These are phyloP conservation scores for Phalloptychus januarius DNA, from an alignment of 2,797 vertebrate species.

Conservation along the genomic window DNA sequence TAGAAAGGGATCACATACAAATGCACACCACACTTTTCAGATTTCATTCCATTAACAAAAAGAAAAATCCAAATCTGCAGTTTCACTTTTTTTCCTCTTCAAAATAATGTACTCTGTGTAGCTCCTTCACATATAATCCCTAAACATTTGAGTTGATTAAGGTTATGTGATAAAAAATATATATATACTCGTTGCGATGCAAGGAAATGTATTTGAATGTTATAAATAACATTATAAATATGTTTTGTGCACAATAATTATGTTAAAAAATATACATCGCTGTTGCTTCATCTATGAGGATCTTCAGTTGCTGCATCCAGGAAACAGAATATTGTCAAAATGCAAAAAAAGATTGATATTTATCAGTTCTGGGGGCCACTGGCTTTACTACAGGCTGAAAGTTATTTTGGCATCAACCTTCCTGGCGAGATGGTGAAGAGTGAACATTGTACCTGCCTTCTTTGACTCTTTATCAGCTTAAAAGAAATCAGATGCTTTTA, in stretches of 20 bases:
- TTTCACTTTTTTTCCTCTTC: background rate
- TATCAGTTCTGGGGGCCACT: background rate
- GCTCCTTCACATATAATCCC: background rate
- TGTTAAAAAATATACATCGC: background rate
- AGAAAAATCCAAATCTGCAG: background rate
- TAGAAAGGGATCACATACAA: background rate
- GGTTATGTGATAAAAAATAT: background rate
- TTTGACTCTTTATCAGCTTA: slow-evolving; percentile 13
- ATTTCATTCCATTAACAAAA: background rate
- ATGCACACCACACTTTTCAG: background rate
- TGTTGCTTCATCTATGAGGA: background rate
- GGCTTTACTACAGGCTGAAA: background rate
- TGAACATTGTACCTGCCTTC: background rate
- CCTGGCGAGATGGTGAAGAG: background rate
- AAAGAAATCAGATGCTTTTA: slow-evolving; percentile 21
- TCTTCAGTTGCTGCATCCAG: background rate
- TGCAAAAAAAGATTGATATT: background rate
- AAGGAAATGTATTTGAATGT: background rate
- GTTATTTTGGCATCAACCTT: background rate
- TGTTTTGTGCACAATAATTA: background rate
- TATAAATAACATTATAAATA: background rate
- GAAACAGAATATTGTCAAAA: background rate
- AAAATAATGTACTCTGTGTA: background rate
- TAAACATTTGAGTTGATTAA: background rate
- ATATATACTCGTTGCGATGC: background rate